Evolutionary conservation across 2,888 invertebrate species (phyloP), one percentile per base, ranked within the genome.

Genomic region (Catocala fraxini): DNA sequence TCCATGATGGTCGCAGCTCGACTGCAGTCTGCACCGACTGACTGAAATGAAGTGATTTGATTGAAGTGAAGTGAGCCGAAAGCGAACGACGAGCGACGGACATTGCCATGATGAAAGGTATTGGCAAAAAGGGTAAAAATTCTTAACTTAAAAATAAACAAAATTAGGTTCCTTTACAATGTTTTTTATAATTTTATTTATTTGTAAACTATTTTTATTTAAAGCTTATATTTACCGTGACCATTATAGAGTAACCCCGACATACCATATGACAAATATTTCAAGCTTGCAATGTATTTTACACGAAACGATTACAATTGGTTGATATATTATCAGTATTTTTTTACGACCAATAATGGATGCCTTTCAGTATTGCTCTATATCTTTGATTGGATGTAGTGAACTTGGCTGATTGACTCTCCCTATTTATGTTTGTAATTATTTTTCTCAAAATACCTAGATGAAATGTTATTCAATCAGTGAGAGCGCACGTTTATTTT

Each of bases 1-100:
- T 85, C 91, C 93, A 93, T 92, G 89, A 81, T 86, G 92, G 85
- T 89, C 90, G 89, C 90, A 90, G 89, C 77, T 81, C 82, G 85
- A 92, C 92, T 92, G 86, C 82, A 61, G n/a, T n/a, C n/a, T n/a
- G n/a, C n/a, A n/a, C 63, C 48, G 75, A 62, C 59, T 54, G 10
- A 58, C 13, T 49, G 49, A 33, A 49, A 49, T 60, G 64, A 73
- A 78, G 25, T 25, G 25, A 25, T 25, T 25, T 25, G 15, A 15
- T 15, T 15, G 25, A 25, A 25, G 75, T 82, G 88, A 87, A 88
- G 87, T 87, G 77, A 85, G 89, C 77, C 80, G 78, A 80, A 83
- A 85, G 84, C 84, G 77, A 58, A 45, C 48, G 35, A 43, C 43
- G 48, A 47, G 33, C 43, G 35, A 42, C 11, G 33, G 45, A 6